These are phyloP conservation scores for Ciconia boyciana DNA, from an alignment of 2,113 vertebrate genomes.

Conservation along the genomic window DNA sequence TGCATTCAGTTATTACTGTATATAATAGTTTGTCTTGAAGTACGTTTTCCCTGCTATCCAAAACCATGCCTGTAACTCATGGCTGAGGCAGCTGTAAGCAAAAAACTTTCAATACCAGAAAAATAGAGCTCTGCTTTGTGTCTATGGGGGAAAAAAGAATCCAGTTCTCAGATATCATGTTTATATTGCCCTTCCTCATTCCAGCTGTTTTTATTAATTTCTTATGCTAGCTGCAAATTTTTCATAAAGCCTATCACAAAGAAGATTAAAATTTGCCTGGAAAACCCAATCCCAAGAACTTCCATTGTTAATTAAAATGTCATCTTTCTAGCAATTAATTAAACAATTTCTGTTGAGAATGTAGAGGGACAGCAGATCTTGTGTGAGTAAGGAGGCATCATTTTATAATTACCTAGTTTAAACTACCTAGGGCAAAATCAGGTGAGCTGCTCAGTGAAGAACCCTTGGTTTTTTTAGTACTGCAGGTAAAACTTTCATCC, in stretches of 20 bases:
- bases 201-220: background rate
- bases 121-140: background rate
- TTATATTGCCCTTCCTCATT: background rate
- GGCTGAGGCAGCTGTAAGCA: background rate
- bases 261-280: background rate
- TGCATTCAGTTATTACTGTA: background rate
- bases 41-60: background rate
- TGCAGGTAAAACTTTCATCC: background rate
- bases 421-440: background rate
- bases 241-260: background rate
- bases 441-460: background rate
- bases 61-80: background rate
- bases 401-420: background rate
- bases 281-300: background rate
- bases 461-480: background rate
- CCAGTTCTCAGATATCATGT: background rate
- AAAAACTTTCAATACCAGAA: background rate
- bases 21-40: background rate
- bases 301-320: background rate
- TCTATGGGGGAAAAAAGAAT: background rate
- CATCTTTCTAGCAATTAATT: conserved; percentile 1
- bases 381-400: background rate
- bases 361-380: background rate
- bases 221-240: background rate
- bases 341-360: background rate